Conservation (phyloP, 2,113 vertebrate species). For the Pollachius pollachius region DNA sequence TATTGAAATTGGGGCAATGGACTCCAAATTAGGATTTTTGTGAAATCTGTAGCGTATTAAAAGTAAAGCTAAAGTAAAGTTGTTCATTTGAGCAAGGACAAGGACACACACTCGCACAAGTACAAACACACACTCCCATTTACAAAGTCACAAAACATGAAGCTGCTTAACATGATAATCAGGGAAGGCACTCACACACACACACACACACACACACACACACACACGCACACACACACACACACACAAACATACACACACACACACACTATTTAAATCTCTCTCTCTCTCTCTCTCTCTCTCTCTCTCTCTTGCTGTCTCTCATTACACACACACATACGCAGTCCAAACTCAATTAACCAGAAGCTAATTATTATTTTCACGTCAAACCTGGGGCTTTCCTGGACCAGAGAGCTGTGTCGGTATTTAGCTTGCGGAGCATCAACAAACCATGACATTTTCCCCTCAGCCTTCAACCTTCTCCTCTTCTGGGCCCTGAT, state of each 20-base stretch:
- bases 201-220: background rate
- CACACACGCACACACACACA: background rate
- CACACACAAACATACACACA: too few species aligned
- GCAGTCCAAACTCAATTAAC: conserved; percentile 15
- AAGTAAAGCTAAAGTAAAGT: conserved; percentile 8
- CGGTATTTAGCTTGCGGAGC: conserved; percentile 9
- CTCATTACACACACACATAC: background rate
- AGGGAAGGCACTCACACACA: background rate
- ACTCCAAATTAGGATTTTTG: conserved; percentile 19
- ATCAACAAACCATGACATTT: conserved; percentile 1
- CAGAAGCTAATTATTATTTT: conserved; percentile 26
- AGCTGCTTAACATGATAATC: too few species aligned
- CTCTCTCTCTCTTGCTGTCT: too few species aligned
- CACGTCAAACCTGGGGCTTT: conserved; percentile 1
- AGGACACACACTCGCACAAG: too few species aligned
- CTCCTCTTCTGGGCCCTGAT: background rate
- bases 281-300: too few species aligned
- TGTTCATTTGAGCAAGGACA: background rate
- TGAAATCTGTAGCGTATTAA: conserved; percentile 6
- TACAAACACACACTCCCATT: background rate
- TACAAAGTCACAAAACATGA: background rate
- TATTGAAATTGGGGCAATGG: conserved; percentile 14
- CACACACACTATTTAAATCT: too few species aligned
- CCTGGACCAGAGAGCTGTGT: background rate
- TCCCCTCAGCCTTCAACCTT: background rate